Evolutionary conservation across 2,888 invertebrate genomes (phyloP), one percentile per base, ranked within the genome.

Genomic region (Epinotia ramella): DNA sequence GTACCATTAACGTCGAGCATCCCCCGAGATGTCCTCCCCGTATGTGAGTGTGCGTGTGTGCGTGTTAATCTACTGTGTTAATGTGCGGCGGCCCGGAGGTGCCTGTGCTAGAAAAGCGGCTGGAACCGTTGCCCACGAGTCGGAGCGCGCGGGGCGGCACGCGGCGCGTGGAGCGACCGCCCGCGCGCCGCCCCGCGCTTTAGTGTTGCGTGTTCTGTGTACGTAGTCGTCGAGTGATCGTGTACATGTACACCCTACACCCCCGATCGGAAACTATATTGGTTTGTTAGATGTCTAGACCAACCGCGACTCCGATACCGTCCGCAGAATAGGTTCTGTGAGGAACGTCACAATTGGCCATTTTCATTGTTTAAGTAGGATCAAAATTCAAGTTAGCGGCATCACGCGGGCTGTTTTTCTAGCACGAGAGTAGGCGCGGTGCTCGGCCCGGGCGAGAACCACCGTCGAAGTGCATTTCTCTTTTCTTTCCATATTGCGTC

Each of bases 371-470:
- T 80, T 70, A 69, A 64, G 84, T 91, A 91, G 90, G 90, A 86
- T 88, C 91, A 91, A 95, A 94, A 95, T 94, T 89, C 86, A 84
- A 86, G 87, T 86, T 87, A 88, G 89, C 90, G 89, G 93, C 90
- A 91, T 91, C 91, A 92, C 88, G 91, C 91, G 95, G 95, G 96
- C 96, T 95, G 96, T 96, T 96, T 96, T 96, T 96, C 96, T 96
- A 96, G 96, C 96, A 96, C 96, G 93, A 91, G 92, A 89, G 93
- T 92, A 95, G 95, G 95, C 94, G 90, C 84, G 69, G 87, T 90
- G 92, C 80, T 84, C 84, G 84, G 84, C 78, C 81, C 75, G 67
- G 68, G 68, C 75, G 81, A 79, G 88, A 88, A 88, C 88, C 89
- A 87, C 88, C 89, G 91, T 91, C 92, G 87, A 92, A 90, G 91